Evolutionary conservation across 2,888 invertebrate genomes (phyloP).

Genomic region (Sinohyriopsis cumingii): DNA sequence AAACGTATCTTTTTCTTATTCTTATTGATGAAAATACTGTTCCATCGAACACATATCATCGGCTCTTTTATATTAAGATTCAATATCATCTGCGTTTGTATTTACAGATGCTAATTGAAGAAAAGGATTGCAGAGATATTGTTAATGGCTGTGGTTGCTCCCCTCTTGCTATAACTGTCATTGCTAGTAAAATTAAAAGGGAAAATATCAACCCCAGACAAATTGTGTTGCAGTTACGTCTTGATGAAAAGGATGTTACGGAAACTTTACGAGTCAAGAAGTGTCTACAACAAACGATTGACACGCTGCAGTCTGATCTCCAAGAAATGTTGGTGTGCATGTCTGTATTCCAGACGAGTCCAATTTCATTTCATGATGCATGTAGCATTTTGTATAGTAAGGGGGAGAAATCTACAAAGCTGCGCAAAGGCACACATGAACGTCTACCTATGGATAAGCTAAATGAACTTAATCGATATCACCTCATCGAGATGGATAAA

Average conservation of each 20-base stretch:
- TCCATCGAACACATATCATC: too few species aligned
- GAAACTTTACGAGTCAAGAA: slow-evolving; percentile 15
- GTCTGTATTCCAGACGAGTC: slow-evolving; percentile 23
- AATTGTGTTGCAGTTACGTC: slow-evolving; percentile 23
- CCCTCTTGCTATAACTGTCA: slow-evolving; percentile 26
- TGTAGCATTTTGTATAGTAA: slow-evolving; percentile 2
- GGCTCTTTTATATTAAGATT: too few species aligned
- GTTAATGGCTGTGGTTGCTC: slow-evolving; percentile 27
- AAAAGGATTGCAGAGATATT: slow-evolving; percentile 14
- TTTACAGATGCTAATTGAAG: neutral
- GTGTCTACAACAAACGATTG: slow-evolving; percentile 14
- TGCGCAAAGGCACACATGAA: slow-evolving; percentile 1
- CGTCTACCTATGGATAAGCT: slow-evolving; percentile 13
- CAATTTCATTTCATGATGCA: slow-evolving; percentile 12
- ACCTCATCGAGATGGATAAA: neutral
- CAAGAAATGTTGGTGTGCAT: slow-evolving; percentile 14
- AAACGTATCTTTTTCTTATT: too few species aligned
- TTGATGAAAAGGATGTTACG: slow-evolving; percentile 29
- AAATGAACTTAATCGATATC: slow-evolving; percentile 4
- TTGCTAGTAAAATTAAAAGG: slow-evolving; percentile 12
- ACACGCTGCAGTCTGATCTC: slow-evolving; percentile 3
- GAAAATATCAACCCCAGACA: slow-evolving; percentile 20
- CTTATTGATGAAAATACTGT: too few species aligned
- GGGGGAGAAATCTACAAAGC: neutral
- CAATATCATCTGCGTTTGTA: too few species aligned